Conservation (phyloP, 2,888 invertebrate genomes). For the Cephus pulcher region DNA sequence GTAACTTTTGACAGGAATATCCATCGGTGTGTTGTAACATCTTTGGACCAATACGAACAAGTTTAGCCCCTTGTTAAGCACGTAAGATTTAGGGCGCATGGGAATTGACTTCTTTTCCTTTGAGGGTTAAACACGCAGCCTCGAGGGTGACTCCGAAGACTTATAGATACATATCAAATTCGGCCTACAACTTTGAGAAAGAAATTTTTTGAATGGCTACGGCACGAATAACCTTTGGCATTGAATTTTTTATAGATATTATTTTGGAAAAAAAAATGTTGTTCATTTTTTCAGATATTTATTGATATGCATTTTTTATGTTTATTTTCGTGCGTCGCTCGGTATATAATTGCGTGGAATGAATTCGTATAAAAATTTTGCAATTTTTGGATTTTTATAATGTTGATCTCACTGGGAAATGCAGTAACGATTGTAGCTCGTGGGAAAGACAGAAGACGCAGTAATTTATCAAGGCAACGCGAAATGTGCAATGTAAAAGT, state of each 20-base stretch:
- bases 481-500: background rate
- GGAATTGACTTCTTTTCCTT: background rate
- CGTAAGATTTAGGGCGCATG: background rate
- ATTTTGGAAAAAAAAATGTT: background rate
- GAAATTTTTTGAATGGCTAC: background rate
- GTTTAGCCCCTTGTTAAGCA: background rate
- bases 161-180: background rate
- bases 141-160: background rate
- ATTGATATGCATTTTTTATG: background rate
- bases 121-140: background rate
- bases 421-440: background rate
- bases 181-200: background rate
- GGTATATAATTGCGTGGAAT: background rate
- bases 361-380: background rate
- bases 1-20: background rate
- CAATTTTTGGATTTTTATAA: background rate
- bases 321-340: background rate
- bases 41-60: background rate
- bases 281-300: background rate
- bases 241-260: background rate
- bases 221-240: background rate
- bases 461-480: background rate
- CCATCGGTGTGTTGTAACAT: background rate
- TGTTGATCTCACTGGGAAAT: background rate
- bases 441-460: background rate